Evolutionary conservation across 2,888 invertebrate genomes (phyloP).

Genomic region (Pyralis farinalis): DNA sequence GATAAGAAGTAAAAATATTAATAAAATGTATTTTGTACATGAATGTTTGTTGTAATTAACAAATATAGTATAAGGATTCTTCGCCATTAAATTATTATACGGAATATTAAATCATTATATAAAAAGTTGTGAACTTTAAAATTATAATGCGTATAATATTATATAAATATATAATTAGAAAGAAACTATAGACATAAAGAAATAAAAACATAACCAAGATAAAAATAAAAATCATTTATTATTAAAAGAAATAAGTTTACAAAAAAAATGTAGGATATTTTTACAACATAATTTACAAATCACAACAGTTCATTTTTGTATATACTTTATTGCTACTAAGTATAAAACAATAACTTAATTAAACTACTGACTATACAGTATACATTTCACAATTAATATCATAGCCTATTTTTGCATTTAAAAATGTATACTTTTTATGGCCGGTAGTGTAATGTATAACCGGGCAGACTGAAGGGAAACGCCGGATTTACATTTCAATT

Average conservation of each 20-base stretch:
- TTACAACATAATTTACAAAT: constrained; percentile 44
- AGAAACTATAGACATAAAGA: constrained; percentile 18
- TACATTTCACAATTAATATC: background rate
- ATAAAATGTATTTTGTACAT: no score
- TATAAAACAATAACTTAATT: background rate
- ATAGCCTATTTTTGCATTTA: constrained; percentile 6
- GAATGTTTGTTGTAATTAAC: no score
- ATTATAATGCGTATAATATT: no score
- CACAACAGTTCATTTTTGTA: constrained; percentile 23
- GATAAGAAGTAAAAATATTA: no score
- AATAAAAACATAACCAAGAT: constrained; percentile 6
- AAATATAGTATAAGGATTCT: no score
- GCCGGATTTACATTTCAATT: no score
- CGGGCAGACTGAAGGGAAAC: no score
- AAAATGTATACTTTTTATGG: constrained; percentile 1
- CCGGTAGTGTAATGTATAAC: background rate
- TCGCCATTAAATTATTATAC: no score
- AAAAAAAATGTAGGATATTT: constrained; percentile 29
- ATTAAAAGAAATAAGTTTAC: constrained; percentile 31
- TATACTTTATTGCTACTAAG: no score
- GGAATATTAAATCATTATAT: no score
- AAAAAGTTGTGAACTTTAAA: no score
- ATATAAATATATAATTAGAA: constrained; percentile 6
- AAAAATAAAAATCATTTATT: constrained; percentile 41
- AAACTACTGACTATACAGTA: background rate